Evolutionary conservation across 2,113 vertebrate genomes (phyloP).

Genomic region (Pterocles burchelli): DNA sequence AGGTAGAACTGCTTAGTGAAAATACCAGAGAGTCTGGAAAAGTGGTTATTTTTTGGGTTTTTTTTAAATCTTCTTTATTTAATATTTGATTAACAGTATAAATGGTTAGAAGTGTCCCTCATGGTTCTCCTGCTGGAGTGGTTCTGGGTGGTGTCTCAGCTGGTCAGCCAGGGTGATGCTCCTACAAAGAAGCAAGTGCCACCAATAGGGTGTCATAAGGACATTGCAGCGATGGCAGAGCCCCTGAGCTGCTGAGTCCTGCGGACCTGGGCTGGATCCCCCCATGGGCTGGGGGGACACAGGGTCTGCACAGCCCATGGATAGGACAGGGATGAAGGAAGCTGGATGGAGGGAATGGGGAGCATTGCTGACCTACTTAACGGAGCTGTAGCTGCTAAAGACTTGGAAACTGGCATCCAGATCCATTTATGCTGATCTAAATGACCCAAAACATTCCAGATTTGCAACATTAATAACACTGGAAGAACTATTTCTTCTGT

Average conservation of each 20-base stretch:
- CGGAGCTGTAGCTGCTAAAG: background rate
- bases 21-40: background rate
- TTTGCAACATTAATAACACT: background rate
- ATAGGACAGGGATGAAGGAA: background rate
- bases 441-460: background rate
- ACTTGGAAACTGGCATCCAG: background rate
- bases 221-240: background rate
- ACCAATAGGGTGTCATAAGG: background rate
- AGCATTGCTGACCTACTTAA: background rate
- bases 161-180: background rate
- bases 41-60: no score
- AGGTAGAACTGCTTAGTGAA: background rate
- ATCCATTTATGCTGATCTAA: background rate
- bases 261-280: background rate
- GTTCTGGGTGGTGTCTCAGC: background rate
- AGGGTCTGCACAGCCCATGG: background rate
- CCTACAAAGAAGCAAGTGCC: background rate
- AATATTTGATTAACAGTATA: background rate
- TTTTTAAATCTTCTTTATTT: background rate
- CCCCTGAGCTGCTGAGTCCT: rapidly evolving
- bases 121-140: background rate
- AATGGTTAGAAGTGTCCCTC: background rate
- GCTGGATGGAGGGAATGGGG: background rate
- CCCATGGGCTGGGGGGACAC: rapidly evolving
- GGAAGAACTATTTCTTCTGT: background rate